A percentile compares a stretch with the other conserved stretches of the same genome.
Evolutionary conservation across 2,113 vertebrate species (phyloP).

Genomic region (Cyprinodon variegatus): DNA sequence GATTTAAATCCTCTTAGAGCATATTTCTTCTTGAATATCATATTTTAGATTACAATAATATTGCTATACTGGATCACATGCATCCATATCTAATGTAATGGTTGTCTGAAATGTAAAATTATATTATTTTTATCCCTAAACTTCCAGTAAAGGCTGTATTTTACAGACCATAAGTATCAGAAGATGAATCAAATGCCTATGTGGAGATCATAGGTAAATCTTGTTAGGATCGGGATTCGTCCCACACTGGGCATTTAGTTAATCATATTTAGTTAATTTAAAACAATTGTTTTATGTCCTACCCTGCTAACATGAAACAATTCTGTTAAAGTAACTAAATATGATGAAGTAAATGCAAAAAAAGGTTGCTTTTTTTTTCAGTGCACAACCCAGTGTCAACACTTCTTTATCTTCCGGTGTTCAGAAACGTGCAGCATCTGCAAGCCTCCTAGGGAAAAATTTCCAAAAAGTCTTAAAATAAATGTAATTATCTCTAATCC

Average conservation of each 20-base stretch:
- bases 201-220: conserved; percentile 32
- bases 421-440: not conserved
- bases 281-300: too few species aligned
- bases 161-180: not conserved
- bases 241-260: not conserved
- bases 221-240: conserved; percentile 52
- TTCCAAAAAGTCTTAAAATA: too few species aligned
- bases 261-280: too few species aligned
- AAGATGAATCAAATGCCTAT: not conserved
- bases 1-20: conserved; percentile 2
- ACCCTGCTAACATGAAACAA: too few species aligned
- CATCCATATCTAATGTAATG: not conserved
- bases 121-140: not conserved
- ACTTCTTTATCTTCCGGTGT: not conserved
- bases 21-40: conserved; percentile 23
- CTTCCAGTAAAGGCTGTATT: not conserved
- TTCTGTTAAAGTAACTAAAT: too few species aligned
- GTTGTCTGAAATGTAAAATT: not conserved
- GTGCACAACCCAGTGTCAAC: conserved; percentile 32
- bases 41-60: not conserved
- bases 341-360: too few species aligned
- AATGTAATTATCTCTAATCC: too few species aligned
- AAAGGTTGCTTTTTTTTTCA: too few species aligned
- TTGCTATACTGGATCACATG: not conserved
- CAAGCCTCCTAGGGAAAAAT: too few species aligned